These are phyloP conservation scores for Parauchenoglanis punctatus DNA, from an alignment of 2,797 vertebrate genomes.

Conservation along the genomic window DNA sequence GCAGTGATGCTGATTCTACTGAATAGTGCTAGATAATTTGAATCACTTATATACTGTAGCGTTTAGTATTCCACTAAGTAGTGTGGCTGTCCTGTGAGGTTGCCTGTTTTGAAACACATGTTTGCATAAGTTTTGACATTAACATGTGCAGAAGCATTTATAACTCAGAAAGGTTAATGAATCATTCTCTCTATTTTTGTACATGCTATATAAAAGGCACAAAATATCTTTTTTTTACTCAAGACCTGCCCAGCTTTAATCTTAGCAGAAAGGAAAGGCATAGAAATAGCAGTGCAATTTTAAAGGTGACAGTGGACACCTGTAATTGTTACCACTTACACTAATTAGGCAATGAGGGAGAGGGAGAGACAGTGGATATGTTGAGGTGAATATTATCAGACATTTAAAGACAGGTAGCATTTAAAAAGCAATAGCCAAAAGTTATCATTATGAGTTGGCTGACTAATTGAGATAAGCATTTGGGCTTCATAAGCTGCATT, in stretches of 20 bases:
- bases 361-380: neutral
- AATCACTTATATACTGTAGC: neutral
- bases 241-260: neutral
- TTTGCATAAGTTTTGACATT: neutral
- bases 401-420: neutral
- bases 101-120: neutral
- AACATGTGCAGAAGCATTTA: conserved; percentile 6
- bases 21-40: neutral
- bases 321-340: neutral
- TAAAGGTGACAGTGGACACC: neutral
- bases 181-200: neutral
- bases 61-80: neutral
- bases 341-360: neutral
- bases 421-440: neutral
- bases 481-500: neutral
- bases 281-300: neutral
- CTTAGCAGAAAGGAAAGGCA: neutral
- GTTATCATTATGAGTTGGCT: neutral
- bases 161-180: neutral
- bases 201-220: neutral
- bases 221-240: neutral
- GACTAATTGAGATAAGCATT: too few relatives aligned
- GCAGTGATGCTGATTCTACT: neutral
- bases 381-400: neutral
- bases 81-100: neutral